phyloP scores from a whole-genome alignment of 2,797 vertebrate species.

The Anomalospiza imberbis region DNA sequence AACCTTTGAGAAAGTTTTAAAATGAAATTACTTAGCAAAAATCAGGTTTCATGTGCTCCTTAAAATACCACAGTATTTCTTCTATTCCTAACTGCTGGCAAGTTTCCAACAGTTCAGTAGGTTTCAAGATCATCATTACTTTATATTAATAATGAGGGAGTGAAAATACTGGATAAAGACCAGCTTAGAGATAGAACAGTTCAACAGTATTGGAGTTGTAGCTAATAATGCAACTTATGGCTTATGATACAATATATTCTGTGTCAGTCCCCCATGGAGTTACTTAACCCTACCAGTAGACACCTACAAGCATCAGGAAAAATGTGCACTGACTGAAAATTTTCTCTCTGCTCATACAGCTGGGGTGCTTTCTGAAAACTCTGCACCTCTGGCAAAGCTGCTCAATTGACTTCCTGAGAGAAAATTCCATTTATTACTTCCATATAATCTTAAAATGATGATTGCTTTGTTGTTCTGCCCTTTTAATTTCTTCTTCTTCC shows the following conservation, averaged over 20 bases:
- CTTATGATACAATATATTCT: neutral
- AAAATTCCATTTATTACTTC: neutral
- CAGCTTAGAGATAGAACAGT: neutral
- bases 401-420: neutral
- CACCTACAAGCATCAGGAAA: neutral
- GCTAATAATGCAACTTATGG: neutral
- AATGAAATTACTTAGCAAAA: neutral
- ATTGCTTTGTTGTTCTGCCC: neutral
- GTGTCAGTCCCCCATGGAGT: neutral
- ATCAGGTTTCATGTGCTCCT: neutral
- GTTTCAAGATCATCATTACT: neutral
- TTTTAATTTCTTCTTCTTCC: neutral
- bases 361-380: neutral
- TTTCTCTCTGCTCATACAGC: neutral
- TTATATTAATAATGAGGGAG: neutral
- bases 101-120: neutral
- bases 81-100: neutral
- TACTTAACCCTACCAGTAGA: neutral
- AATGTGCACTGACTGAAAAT: neutral
- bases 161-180: neutral
- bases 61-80: neutral
- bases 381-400: neutral
- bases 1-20: neutral
- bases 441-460: neutral
- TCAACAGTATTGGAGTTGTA: neutral